Percentiles rank a stretch among this genome's conserved stretches.
Evolutionary conservation across 1,140 invertebrate species (phyloP).

Genomic region (Leptinotarsa undecemlineata): DNA sequence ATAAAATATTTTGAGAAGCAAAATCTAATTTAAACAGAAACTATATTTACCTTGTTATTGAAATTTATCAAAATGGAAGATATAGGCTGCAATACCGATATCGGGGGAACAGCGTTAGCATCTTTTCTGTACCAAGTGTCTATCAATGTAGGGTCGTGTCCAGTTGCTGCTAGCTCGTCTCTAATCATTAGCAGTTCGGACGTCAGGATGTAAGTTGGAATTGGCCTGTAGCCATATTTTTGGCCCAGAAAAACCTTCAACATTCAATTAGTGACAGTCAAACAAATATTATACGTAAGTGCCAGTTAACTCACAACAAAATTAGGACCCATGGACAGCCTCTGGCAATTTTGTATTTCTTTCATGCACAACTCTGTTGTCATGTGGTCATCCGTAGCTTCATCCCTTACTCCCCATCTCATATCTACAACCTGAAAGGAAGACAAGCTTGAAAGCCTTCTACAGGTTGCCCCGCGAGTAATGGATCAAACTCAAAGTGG

Average conservation of each 20-base stretch:
- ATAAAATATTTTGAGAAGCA: neutral
- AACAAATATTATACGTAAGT: too few relatives aligned
- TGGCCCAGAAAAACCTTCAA: constrained; percentile 90
- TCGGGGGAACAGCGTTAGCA: constrained; percentile 89
- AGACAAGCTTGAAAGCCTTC: too few relatives aligned
- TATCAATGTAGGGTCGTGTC: constrained; percentile 80
- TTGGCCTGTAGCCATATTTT: constrained; percentile 97
- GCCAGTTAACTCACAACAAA: constrained; percentile 69
- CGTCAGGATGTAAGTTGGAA: constrained; percentile 92
- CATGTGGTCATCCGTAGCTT: constrained; percentile 99
- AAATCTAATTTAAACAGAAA: neutral
- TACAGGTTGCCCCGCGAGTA: too few relatives aligned
- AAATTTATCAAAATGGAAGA: constrained; percentile 97
- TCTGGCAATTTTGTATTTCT: constrained; percentile 96
- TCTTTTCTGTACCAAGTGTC: constrained; percentile 97
- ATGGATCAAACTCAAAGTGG: too few relatives aligned
- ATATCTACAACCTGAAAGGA: constrained; percentile 75
- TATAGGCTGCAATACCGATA: constrained; percentile 94
- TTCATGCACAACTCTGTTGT: constrained; percentile 97
- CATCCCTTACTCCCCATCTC: constrained; percentile 96
- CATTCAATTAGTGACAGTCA: too few relatives aligned
- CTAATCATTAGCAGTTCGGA: constrained; percentile 89
- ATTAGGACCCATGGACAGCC: constrained; percentile 96
- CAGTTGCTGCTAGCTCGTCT: constrained; percentile 76
- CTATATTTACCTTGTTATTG: constrained; percentile 85